Conservation (phyloP, 2,888 invertebrate genomes). For the Drosophila algonquin region DNA sequence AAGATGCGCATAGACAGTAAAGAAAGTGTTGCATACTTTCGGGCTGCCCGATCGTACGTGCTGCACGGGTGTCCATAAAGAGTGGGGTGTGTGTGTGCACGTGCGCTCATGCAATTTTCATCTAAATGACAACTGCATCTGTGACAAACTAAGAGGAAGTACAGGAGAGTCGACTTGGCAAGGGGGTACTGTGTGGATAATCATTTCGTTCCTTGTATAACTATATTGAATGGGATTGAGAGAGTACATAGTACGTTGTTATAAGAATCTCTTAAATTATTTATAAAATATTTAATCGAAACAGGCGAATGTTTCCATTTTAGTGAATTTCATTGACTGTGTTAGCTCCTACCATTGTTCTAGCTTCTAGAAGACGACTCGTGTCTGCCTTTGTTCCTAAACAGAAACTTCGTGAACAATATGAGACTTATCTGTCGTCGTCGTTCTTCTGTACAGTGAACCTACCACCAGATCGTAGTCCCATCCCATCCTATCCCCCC, state of each 20-base stretch:
- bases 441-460: slow-evolving; percentile 9
- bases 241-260: neutral
- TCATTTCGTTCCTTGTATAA: neutral
- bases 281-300: too few species aligned
- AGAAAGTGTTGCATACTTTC: slow-evolving; percentile 56
- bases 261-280: too few species aligned
- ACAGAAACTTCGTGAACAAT: slow-evolving; percentile 43
- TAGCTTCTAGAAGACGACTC: neutral
- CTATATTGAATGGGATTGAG: neutral
- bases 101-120: slow-evolving; percentile 20
- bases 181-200: neutral
- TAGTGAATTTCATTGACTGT: neutral
- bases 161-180: neutral
- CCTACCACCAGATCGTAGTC: neutral
- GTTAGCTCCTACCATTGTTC: neutral
- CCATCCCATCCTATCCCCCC: neutral
- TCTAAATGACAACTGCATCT: slow-evolving; percentile 22
- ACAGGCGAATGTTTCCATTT: neutral
- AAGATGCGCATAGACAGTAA: slow-evolving; percentile 45
- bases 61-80: neutral
- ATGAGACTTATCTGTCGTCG: slow-evolving; percentile 78
- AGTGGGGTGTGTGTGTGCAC: slow-evolving; percentile 3
- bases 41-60: slow-evolving; percentile 21
- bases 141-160: slow-evolving; percentile 7
- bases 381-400: neutral